Base-by-base conservation (phyloP, 1,140 invertebrate genomes). In the Drusus annulatus region DNA sequence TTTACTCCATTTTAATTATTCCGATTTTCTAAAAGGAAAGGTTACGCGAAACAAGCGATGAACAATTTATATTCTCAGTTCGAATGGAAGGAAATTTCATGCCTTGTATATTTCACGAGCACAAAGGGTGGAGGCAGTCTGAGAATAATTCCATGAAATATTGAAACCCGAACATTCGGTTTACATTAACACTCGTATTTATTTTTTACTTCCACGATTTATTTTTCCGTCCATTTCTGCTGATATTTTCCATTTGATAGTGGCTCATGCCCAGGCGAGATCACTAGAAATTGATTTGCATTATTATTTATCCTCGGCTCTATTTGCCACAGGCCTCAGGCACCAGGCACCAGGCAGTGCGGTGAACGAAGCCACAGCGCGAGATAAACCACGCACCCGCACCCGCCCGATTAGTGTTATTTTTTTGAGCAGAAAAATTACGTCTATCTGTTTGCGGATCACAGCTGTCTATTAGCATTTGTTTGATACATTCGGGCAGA, bases 391-490 rank as follows among this genome's bases (percentile, higher is more conserved):
- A 21, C 21, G 31, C 31, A 36, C 31, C 31, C 31, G 31, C 31
- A 36, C 8, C n/a, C n/a, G n/a, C n/a, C n/a, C n/a, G 31, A 58
- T 58, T 58, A 19, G 21, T 17, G 54, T n/a, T 21, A 58, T 58
- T 58, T 21, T 17, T 58, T 58, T 58, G 54, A 58, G 21, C 54
- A 58, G 54, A 8, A 4, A 21, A 58, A 58, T 58, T n/a, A 17
- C 54, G 54, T 58, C 54, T 16, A 58, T 17, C 17, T 58, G 54
- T 58, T 58, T 58, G 54, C 15, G 54, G 54, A 58, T 58, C 54
- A 4, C 54, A 19, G 54, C 54, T 58, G 54, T 58, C n/a, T 58
- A 19, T 58, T 58, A 21, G 3, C 21, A 10, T 3, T 58, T 19
- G 54, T 19, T 58, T 58, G 54, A 23, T 63, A 63, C 60, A 63